Evolutionary conservation across 2,888 invertebrate genomes (phyloP).

Genomic region (Cabera pusaria): DNA sequence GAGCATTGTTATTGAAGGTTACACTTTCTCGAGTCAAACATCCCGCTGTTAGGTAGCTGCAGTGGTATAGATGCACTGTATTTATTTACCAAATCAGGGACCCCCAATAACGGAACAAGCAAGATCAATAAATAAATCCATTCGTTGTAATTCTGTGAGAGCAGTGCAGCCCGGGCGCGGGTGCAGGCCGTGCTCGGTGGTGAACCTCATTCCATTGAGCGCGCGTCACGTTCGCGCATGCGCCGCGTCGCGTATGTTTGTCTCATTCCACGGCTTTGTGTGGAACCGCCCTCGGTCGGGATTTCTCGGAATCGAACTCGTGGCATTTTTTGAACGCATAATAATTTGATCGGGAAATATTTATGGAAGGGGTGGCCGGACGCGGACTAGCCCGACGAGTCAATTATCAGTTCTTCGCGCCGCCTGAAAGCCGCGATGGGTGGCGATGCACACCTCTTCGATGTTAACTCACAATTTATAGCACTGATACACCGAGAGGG

Average conservation of each 20-base stretch:
- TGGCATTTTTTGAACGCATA: constrained; percentile 78
- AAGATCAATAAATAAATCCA: constrained; percentile 79
- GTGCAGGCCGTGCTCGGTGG: constrained; percentile 58
- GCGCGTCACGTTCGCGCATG: constrained; percentile 51
- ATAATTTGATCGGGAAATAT: constrained; percentile 83
- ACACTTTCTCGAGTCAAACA: constrained; percentile 47
- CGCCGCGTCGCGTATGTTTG: constrained; percentile 30
- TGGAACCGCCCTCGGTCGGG: constrained; percentile 70
- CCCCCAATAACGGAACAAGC: constrained; percentile 72
- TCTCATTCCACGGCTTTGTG: constrained; percentile 66
- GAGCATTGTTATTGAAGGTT: constrained; percentile 33
- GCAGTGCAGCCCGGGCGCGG: constrained; percentile 22
- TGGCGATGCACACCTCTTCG: constrained; percentile 59
- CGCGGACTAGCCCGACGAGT: constrained; percentile 70
- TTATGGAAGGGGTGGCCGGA: constrained; percentile 80
- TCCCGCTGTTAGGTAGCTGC: constrained; percentile 25
- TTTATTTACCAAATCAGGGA: constrained; percentile 60
- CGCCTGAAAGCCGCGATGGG: constrained; percentile 49
- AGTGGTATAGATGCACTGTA: constrained; percentile 47
- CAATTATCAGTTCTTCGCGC: constrained; percentile 69
- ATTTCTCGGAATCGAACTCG: constrained; percentile 70
- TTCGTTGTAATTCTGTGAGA: constrained; percentile 79
- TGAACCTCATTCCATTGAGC: constrained; percentile 75
- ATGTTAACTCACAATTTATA: constrained; percentile 67
- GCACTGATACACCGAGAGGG: constrained; percentile 54